Evolutionary conservation across 2,797 vertebrate species (phyloP).

Genomic region (Tokudaia muenninki): DNA sequence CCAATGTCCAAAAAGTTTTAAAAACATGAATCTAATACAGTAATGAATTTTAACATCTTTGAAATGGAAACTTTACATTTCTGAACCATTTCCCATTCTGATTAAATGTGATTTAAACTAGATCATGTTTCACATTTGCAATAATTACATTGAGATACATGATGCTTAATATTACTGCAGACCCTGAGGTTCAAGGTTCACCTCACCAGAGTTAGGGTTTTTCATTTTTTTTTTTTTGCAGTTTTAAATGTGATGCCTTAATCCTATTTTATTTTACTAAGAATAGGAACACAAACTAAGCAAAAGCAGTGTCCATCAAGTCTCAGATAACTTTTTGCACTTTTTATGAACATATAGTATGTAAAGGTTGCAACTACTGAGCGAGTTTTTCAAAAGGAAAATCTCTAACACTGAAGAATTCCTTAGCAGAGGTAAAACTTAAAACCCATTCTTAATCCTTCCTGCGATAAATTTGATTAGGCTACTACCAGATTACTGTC

Average conservation of each 20-base stretch:
- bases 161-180: constrained; percentile 19
- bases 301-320: background rate
- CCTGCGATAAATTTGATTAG: constrained; percentile 56
- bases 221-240: constrained; percentile 51
- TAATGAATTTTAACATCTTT: constrained; percentile 81
- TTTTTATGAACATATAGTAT: constrained; percentile 17
- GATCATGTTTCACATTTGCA: constrained; percentile 74
- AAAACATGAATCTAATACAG: constrained; percentile 72
- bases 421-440: constrained; percentile 38
- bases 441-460: background rate
- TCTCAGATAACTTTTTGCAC: background rate
- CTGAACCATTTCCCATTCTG: constrained; percentile 63
- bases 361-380: constrained; percentile 2
- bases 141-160: constrained; percentile 63
- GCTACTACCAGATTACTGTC: background rate
- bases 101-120: constrained; percentile 75
- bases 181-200: constrained; percentile 65
- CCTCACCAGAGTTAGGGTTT: constrained; percentile 20
- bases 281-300: constrained; percentile 51
- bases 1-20: constrained; percentile 77
- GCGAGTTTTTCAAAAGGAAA: constrained; percentile 47
- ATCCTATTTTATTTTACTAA: background rate
- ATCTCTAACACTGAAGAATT: constrained; percentile 24
- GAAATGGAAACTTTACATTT: constrained; percentile 74
- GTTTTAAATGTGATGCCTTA: constrained; percentile 30